phyloP scores from a whole-genome alignment of 2,797 vertebrate genomes.

The Aplochiton taeniatus region DNA sequence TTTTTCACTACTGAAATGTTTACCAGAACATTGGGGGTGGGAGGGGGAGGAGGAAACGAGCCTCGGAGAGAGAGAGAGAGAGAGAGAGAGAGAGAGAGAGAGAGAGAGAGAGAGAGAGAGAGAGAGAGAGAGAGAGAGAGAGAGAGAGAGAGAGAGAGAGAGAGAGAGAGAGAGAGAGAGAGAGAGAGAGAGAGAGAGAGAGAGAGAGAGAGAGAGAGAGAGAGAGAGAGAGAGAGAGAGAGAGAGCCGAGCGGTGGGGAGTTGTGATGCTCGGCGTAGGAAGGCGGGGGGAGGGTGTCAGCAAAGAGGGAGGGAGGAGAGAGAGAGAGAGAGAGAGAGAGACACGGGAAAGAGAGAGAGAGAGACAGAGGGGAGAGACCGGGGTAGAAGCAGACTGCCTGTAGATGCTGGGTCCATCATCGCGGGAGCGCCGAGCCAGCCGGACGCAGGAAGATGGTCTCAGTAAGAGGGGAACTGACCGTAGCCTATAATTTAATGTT shows the following conservation, averaged over 20 bases:
- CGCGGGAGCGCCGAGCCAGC: slow-evolving; percentile 68
- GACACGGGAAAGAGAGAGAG: slow-evolving; percentile 19
- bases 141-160: neutral
- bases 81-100: slow-evolving; percentile 26
- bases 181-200: neutral
- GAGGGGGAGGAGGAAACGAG: slow-evolving; percentile 40
- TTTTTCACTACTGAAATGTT: slow-evolving; percentile 41
- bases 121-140: neutral
- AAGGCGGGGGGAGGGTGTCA: slow-evolving; percentile 2
- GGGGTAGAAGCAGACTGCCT: slow-evolving; percentile 69
- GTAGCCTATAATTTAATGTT: slow-evolving; percentile 90
- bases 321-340: slow-evolving; percentile 21
- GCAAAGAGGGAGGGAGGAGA: slow-evolving; percentile 65
- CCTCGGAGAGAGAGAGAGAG: slow-evolving; percentile 50
- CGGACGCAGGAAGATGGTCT: slow-evolving; percentile 80
- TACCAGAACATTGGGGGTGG: slow-evolving; percentile 32
- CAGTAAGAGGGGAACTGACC: slow-evolving; percentile 89
- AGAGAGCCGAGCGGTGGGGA: slow-evolving; percentile 37
- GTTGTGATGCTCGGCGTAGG: no score
- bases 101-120: slow-evolving; percentile 45
- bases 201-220: slow-evolving; percentile 23
- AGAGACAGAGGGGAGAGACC: slow-evolving; percentile 62
- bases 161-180: no score
- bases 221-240: slow-evolving; percentile 31
- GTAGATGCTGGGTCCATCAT: slow-evolving; percentile 78